Evolutionary conservation across 2,797 vertebrate species (phyloP), one percentile per base, ranked within the genome.

Genomic region (Myiothlypis chrysogaster): DNA sequence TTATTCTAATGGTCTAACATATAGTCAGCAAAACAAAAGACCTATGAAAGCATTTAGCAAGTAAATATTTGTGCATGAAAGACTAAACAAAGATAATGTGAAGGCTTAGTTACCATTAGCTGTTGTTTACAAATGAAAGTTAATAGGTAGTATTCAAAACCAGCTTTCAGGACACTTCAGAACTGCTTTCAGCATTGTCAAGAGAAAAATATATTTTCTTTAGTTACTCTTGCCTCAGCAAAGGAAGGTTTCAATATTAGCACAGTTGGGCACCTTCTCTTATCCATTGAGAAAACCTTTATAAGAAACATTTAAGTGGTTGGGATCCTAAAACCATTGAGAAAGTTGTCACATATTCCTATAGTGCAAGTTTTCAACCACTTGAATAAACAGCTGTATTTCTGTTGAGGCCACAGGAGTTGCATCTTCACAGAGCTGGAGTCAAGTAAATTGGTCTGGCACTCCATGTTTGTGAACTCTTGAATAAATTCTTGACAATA

Each of bases 1-100:
- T 97, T 92, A 97, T 96, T 88, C 79, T 90, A 95, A 93, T 6
- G 30, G 83, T 95, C 89, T 94, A 94, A 91, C 93, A 96, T 70
- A 92, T 87, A 96, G 83, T 87, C 88, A 93, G 57, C 49, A 89
- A 96, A 96, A 95, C 87, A 95, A 93, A 90, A 96, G 95, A 79
- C 60, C 76, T 92, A 53, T 93, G 89, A 96, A 97, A 95, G 90
- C 90, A 91, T 95, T 96, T 93, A 95, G 64, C 89, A 94, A 92
- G 93, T 93, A 97, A 97, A 82, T 96, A 95, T 97, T 96, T 94
- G 95, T 89, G 93, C 66, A 84, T 70, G 83, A 85, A 88, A 56
- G 71, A 56, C 52, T 87, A 87, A 91, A 66, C 15, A 87, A 86
- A 93, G 78, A 53, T 56, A 79, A 66, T 77, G 50, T 68, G 73